Percentiles rank a stretch among this genome's conserved stretches.
Conservation (phyloP, 2,888 invertebrate genomes). For the Plebejus melissa region DNA sequence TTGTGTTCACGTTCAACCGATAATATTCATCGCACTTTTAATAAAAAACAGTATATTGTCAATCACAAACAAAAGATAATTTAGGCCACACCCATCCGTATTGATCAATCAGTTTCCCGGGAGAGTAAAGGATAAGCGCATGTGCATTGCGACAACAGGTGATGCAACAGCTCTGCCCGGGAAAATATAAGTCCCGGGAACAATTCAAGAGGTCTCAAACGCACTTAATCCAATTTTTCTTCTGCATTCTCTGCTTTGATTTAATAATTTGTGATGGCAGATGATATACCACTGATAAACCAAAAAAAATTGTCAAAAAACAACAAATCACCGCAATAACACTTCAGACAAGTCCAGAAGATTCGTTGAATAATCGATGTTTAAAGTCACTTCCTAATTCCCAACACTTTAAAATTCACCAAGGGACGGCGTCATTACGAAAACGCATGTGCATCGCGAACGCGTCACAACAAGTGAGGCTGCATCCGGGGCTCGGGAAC, state of each 20-base stretch:
- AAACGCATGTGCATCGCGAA: slow-evolving; percentile 22
- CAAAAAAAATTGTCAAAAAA: background rate
- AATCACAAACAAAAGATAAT: background rate
- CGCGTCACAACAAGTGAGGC: slow-evolving; percentile 25
- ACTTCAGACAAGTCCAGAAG: background rate
- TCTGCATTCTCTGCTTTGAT: background rate
- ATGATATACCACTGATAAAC: background rate
- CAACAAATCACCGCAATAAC: background rate
- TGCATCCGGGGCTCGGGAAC: background rate
- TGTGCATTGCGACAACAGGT: slow-evolving; percentile 24
- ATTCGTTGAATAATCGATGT: background rate
- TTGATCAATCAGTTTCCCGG: slow-evolving; percentile 19
- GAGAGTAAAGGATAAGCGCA: slow-evolving; percentile 21
- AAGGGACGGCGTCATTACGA: background rate
- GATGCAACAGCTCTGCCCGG: slow-evolving; percentile 21
- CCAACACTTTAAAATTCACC: background rate
- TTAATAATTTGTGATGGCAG: background rate
- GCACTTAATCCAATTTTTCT: background rate
- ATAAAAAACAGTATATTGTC: background rate
- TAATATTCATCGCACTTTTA: slow-evolving; percentile 4
- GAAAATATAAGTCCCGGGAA: background rate
- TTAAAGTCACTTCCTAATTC: background rate
- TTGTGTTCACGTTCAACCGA: background rate
- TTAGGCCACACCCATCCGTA: background rate
- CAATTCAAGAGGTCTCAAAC: background rate